These are phyloP conservation scores for Anagyrus pseudococci DNA, from an alignment of 2,888 invertebrate species.

Conservation along the genomic window DNA sequence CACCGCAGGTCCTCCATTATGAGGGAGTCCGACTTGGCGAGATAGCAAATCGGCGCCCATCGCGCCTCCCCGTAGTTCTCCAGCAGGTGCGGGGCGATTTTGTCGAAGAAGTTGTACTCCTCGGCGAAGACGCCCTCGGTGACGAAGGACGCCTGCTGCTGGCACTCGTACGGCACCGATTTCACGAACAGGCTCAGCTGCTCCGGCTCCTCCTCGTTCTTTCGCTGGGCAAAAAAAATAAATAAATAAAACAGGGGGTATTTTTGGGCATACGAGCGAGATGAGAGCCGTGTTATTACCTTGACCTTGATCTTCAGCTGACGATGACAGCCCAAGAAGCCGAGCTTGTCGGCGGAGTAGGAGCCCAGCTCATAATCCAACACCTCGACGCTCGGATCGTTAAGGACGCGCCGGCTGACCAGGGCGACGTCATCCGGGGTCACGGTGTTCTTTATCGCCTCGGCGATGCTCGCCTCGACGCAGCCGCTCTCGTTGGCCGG, in stretches of 20 bases:
- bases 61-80: not conserved
- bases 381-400: not conserved
- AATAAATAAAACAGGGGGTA: too few relatives aligned
- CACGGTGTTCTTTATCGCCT: too few relatives aligned
- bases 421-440: too few relatives aligned
- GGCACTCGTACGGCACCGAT: slow-evolving; percentile 64
- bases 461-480: too few relatives aligned
- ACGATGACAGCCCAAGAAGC: slow-evolving; percentile 49
- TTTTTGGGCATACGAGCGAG: too few relatives aligned
- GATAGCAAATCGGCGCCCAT: slow-evolving; percentile 55
- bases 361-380: too few relatives aligned
- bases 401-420: too few relatives aligned
- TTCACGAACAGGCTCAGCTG: slow-evolving; percentile 37
- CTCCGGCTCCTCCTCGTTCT: too few relatives aligned
- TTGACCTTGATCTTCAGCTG: too few relatives aligned
- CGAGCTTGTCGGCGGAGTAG: slow-evolving; percentile 42
- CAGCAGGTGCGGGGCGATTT: slow-evolving; percentile 48
- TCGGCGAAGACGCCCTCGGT: slow-evolving; percentile 64
- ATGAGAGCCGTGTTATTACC: too few relatives aligned
- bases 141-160: slow-evolving; percentile 63
- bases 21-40: slow-evolving; percentile 47
- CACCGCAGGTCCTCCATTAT: slow-evolving; percentile 59
- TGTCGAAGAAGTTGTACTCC: slow-evolving; percentile 62
- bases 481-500: too few relatives aligned
- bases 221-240: too few relatives aligned